These are phyloP conservation scores for Eleginops maclovinus DNA, from an alignment of 2,113 vertebrate genomes.

Conservation along the genomic window DNA sequence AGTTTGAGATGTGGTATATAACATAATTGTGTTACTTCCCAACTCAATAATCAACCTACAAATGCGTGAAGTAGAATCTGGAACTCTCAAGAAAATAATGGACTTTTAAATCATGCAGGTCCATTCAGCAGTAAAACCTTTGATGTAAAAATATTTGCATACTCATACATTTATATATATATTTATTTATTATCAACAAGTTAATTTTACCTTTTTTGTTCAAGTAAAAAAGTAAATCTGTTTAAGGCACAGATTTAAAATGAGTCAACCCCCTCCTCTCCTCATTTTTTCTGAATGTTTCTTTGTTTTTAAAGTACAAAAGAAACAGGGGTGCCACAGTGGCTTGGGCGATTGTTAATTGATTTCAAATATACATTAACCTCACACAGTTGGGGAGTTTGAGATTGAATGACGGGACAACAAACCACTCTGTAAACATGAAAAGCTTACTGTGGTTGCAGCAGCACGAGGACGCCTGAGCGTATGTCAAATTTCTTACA, in stretches of 20 bases:
- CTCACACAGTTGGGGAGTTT: background rate
- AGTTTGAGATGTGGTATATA: too few relatives aligned
- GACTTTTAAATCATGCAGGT: too few relatives aligned
- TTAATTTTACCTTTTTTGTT: background rate
- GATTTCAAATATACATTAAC: background rate
- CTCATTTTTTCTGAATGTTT: background rate
- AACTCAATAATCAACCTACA: too few relatives aligned
- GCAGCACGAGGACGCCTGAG: slow-evolving; percentile 7
- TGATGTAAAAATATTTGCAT: background rate
- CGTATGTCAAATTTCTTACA: slow-evolving; percentile 15
- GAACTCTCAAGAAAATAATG: too few relatives aligned
- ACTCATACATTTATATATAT: too few relatives aligned
- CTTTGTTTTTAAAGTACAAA: background rate
- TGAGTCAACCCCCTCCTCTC: too few relatives aligned
- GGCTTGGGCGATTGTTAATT: background rate
- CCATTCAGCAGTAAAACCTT: too few relatives aligned
- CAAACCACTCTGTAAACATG: background rate
- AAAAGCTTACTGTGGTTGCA: background rate
- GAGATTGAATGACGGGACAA: background rate
- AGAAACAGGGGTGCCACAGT: background rate
- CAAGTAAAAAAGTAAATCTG: background rate
- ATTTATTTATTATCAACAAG: background rate
- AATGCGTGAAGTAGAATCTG: too few relatives aligned
- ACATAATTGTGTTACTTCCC: too few relatives aligned
- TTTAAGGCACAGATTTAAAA: background rate